Base-by-base conservation (phyloP, 1,140 invertebrate genomes). In the Physella acuta region DNA sequence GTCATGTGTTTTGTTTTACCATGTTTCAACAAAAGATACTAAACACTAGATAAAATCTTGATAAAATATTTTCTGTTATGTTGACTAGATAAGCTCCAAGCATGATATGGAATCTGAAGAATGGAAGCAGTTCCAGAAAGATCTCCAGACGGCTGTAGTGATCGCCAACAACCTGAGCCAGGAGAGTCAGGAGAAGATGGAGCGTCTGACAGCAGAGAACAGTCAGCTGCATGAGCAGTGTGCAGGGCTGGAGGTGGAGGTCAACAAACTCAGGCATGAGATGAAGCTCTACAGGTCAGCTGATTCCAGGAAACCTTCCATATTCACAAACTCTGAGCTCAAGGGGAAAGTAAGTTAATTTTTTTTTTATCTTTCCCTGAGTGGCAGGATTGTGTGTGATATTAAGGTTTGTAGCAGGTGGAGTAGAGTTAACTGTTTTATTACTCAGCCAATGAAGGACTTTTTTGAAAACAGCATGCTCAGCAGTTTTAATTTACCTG, bases 81-180 rank as follows among this genome's bases (percentile, higher is more conserved):
- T n/a, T n/a, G n/a, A n/a, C n/a, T n/a, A 67, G 64, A 67, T 67
- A 3, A 55, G 53, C 49, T 59, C 68, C 20, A 73, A 70, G 60
- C 77, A 82, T 70, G 76, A 76, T 36, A 66, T 76, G 14, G 81
- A 84, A 52, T 64, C 72, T 0, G 80, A 80, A 49, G 94, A 97
- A 84, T 97, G 94, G 95, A 90, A 92, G 76, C 93, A 95, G 81
- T 97, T 97, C 86, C 94, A 97, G 82, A 90, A 90, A 68, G 95
- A 98, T 85, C 87, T 98, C 0, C 86, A 96, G 34, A 94, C 93
- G 86, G 94, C 94, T 0, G 95, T 98, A 0, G 88, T 94, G 26
- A 94, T 97, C 11, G 94, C 95, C 16, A 96, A 97, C 85, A 94
- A 97, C 81, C 95, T 97, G 84, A 94, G 95, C 82, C 78, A 78